Base-by-base conservation (phyloP, 2,113 vertebrate genomes). In the Malaclemys terrapin region DNA sequence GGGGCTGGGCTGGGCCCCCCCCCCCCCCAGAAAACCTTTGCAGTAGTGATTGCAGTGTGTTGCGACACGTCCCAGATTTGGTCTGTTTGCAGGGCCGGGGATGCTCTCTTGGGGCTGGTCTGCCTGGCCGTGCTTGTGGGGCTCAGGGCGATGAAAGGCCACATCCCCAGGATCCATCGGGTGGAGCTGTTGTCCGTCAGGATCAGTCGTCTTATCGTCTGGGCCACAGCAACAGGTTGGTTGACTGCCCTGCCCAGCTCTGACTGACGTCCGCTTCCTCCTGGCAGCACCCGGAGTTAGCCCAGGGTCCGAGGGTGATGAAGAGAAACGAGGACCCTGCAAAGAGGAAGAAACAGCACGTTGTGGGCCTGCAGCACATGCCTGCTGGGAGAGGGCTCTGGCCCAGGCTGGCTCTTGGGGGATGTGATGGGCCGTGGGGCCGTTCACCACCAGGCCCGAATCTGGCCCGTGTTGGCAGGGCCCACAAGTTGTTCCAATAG, bases 191-290 rank as follows among this genome's bases (percentile, higher is more conserved):
- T 85, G 3, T 85, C 81, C 4, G 92, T 97, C 88, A 98, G 93
- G 90, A 31, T 98, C 16, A 98, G 99, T 91, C 96, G 93, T 9
- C 91, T 97, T 16, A 93, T 99, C 19, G 97, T 99, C 72, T 99
- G 99, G 99, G 94, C 97, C 22, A 92, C 97, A 2, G 97, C 99
- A 10, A 99, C 99, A n/a, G 98, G 99, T 99, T 72, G 38, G 93
- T 91, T 75, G 80, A 16, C 86, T 20, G 29, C 89, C 72, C 72
- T 87, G 84, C 88, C 79, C 62, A 4, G 29, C 49, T 50, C 78
- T n/a, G 16, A 47, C 45, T 3, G 1, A 10, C 2, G 3, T 6
- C 3, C 38, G 6, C 10, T 0, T 3, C 29, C 54, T 12, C 56
- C 10, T 9, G 0, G 1, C 80, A 8, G 1, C 19, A 12, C 79